Conservation (phyloP, 2,797 vertebrate species). For the Adrianichthys oophorus region DNA sequence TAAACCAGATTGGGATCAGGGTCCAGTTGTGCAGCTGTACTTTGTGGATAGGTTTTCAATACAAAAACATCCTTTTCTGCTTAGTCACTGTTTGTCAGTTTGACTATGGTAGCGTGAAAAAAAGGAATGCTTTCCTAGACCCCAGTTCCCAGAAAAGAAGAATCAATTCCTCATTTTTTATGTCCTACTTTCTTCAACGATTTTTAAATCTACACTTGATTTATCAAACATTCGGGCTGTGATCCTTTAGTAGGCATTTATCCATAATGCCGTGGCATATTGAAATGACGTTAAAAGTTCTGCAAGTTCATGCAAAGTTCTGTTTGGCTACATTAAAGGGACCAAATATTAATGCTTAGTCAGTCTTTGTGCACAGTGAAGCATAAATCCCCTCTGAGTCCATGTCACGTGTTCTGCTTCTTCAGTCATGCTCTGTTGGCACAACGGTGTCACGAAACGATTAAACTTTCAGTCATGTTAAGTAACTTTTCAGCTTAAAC, state of each 20-base stretch:
- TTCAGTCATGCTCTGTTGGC: slow-evolving; percentile 8
- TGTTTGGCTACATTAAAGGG: slow-evolving; percentile 3
- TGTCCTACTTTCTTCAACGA: neutral
- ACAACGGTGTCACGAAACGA: slow-evolving; percentile 12
- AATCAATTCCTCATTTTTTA: slow-evolving; percentile 33
- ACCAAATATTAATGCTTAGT: slow-evolving; percentile 32
- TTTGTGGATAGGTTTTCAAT: slow-evolving; percentile 7
- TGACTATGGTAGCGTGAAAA: neutral
- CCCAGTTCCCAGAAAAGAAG: neutral
- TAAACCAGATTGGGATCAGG: neutral
- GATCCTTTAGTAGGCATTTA: too few relatives aligned
- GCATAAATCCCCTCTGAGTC: slow-evolving; percentile 17
- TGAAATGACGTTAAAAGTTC: neutral
- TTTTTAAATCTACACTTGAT: neutral
- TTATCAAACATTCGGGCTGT: too few relatives aligned
- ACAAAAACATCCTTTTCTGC: slow-evolving; percentile 9
- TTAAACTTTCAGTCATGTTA: neutral
- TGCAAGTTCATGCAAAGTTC: too few relatives aligned
- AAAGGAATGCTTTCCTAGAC: slow-evolving; percentile 1
- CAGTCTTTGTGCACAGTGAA: slow-evolving; percentile 18
- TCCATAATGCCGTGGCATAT: too few relatives aligned
- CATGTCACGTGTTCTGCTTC: slow-evolving; percentile 26
- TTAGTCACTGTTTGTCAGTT: slow-evolving; percentile 12
- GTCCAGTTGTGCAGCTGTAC: slow-evolving; percentile 13
- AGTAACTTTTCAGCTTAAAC: slow-evolving; percentile 12